Evolutionary conservation across 1,140 invertebrate species (phyloP).

Genomic region (Achatina immaculata): DNA sequence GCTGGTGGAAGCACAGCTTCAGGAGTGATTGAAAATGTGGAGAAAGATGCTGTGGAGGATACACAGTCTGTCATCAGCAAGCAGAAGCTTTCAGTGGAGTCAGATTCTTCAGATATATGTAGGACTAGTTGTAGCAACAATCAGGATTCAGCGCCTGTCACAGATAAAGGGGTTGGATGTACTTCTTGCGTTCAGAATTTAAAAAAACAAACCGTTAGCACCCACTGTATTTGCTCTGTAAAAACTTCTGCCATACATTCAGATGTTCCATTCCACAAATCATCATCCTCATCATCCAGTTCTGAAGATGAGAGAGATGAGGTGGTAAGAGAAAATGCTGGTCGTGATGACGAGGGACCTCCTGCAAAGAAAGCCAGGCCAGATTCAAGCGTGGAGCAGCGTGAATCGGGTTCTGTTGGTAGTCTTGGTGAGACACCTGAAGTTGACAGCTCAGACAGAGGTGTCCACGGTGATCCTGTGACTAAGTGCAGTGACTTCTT

Average conservation of each 20-base stretch:
- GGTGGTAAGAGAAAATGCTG: neutral
- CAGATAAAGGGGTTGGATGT: neutral
- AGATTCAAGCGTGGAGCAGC: neutral
- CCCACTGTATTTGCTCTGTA: slow-evolving; percentile 9
- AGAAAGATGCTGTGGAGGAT: neutral
- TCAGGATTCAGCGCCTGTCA: neutral
- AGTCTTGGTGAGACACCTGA: neutral
- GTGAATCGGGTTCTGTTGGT: neutral
- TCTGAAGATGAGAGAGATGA: neutral
- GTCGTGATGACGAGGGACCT: neutral
- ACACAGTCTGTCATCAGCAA: neutral
- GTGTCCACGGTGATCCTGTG: neutral
- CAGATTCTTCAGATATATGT: neutral
- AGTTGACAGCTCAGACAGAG: neutral
- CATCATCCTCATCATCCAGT: neutral
- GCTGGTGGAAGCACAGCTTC: neutral
- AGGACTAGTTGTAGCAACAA: neutral
- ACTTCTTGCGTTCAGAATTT: neutral
- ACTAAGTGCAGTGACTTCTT: slow-evolving; percentile 9
- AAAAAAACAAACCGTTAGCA: neutral
- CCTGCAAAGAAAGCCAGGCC: neutral
- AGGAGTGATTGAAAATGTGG: slow-evolving; percentile 16
- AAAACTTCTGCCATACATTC: neutral
- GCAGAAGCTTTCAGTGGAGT: neutral
- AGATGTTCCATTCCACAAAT: neutral